phyloP scores from a whole-genome alignment of 2,797 vertebrate species.

The Etheostoma nigrum region DNA sequence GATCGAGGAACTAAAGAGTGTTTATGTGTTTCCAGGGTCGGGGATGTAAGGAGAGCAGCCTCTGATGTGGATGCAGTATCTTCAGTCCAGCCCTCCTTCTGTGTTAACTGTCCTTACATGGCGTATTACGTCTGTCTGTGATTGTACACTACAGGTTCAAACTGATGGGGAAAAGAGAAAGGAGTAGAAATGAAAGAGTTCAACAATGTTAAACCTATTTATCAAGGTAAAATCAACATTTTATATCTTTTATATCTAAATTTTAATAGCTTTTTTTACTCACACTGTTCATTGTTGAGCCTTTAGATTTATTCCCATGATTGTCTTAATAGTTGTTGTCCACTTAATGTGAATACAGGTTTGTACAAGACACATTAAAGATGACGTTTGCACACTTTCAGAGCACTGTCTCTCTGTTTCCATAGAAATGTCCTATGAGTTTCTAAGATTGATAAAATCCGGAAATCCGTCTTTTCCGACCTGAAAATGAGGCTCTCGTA shows the following conservation, averaged over 20 bases:
- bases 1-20: background rate
- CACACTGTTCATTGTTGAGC: background rate
- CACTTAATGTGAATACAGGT: background rate
- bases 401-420: background rate
- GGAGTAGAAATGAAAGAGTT: too few relatives aligned
- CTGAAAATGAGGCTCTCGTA: too few relatives aligned
- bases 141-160: too few relatives aligned
- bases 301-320: background rate
- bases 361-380: constrained; percentile 33
- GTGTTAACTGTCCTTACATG: background rate
- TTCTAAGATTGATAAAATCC: too few relatives aligned
- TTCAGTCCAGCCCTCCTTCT: background rate
- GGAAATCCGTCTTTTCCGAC: too few relatives aligned
- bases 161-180: too few relatives aligned
- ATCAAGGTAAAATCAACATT: background rate
- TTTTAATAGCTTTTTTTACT: background rate
- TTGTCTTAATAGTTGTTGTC: background rate
- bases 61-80: constrained; percentile 21
- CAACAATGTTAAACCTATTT: too few relatives aligned
- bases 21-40: constrained; percentile 59
- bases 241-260: background rate
- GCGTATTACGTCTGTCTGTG: too few relatives aligned
- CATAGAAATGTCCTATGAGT: background rate
- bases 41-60: constrained; percentile 20
- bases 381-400: constrained; percentile 5